A percentile compares a stretch with the other conserved stretches of the same genome.
phyloP scores from a whole-genome alignment of 2,888 invertebrate genomes.

The Cryptosula pallasiana region DNA sequence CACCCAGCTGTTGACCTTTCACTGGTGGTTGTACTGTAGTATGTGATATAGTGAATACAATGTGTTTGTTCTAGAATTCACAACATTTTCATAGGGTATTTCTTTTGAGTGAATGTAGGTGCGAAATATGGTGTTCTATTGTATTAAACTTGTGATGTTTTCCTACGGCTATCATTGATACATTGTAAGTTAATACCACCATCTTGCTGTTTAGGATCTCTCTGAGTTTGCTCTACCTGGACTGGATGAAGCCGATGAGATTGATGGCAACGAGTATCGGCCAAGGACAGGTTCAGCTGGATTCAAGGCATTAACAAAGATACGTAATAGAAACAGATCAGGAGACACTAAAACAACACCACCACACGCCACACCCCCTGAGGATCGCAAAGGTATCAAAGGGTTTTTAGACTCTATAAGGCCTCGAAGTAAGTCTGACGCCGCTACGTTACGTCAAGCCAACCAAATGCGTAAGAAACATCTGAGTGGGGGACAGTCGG shows the following conservation, averaged over 20 bases:
- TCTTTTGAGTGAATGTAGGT: too few relatives aligned
- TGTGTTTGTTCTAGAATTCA: too few relatives aligned
- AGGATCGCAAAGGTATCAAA: slow-evolving; percentile 38
- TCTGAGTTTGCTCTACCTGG: slow-evolving; percentile 50
- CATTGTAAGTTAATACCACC: background rate
- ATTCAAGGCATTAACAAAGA: slow-evolving; percentile 27
- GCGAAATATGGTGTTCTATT: too few relatives aligned
- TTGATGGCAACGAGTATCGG: slow-evolving; percentile 35
- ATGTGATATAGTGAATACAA: too few relatives aligned
- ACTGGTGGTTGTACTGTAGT: too few relatives aligned
- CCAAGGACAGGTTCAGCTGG: slow-evolving; percentile 42
- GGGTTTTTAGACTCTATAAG: slow-evolving; percentile 43
- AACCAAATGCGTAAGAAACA: slow-evolving; percentile 14
- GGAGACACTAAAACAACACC: slow-evolving; percentile 34
- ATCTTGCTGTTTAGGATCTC: slow-evolving; percentile 41
- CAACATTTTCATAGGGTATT: too few relatives aligned
- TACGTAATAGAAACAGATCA: slow-evolving; percentile 37
- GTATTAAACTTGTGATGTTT: too few relatives aligned
- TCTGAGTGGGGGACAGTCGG: background rate
- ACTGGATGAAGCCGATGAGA: slow-evolving; percentile 35
- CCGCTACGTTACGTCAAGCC: slow-evolving; percentile 34
- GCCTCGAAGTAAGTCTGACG: slow-evolving; percentile 41
- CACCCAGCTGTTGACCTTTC: too few relatives aligned
- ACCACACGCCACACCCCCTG: slow-evolving; percentile 33
- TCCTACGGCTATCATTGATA: background rate